A percentile compares a stretch with the other conserved stretches of the same genome.
Conservation (phyloP, 1,140 invertebrate species). For the Drosophila serrata region DNA sequence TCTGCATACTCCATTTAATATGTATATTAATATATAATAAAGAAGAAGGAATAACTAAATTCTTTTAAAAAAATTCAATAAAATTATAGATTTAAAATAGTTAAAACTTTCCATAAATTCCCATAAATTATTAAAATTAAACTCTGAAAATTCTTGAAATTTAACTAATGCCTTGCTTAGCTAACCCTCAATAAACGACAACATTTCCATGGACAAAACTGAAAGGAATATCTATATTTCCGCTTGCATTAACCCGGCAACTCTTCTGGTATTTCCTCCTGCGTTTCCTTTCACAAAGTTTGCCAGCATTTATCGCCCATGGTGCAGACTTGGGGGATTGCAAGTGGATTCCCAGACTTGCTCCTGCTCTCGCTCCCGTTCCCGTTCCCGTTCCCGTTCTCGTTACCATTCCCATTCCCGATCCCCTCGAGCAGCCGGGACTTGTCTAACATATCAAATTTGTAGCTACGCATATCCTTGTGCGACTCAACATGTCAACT, state of each 20-base stretch:
- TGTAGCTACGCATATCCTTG: slow-evolving; percentile 79
- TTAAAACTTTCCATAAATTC: no score
- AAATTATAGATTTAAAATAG: neutral
- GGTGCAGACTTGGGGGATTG: slow-evolving; percentile 31
- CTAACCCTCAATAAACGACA: slow-evolving; percentile 32
- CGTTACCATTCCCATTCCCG: neutral
- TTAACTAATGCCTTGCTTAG: neutral
- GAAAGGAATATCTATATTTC: slow-evolving; percentile 43
- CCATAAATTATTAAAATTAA: neutral
- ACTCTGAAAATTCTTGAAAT: neutral
- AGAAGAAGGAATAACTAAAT: no score
- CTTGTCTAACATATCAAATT: slow-evolving; percentile 84
- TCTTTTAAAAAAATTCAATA: neutral
- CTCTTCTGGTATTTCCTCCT: slow-evolving; percentile 31
- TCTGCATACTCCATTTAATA: no score
- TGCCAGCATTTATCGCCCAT: slow-evolving; percentile 51
- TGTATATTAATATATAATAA: no score
- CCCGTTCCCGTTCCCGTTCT: no score
- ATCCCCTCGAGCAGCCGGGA: slow-evolving; percentile 39
- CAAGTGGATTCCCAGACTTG: slow-evolving; percentile 24
- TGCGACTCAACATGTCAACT: slow-evolving; percentile 78
- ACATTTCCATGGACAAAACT: slow-evolving; percentile 33
- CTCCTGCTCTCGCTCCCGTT: slow-evolving; percentile 1
- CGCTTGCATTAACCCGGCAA: slow-evolving; percentile 33
- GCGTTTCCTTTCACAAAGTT: slow-evolving; percentile 46